phyloP scores from a whole-genome alignment of 2,888 invertebrate species.

The Nephrotoma flavescens region DNA sequence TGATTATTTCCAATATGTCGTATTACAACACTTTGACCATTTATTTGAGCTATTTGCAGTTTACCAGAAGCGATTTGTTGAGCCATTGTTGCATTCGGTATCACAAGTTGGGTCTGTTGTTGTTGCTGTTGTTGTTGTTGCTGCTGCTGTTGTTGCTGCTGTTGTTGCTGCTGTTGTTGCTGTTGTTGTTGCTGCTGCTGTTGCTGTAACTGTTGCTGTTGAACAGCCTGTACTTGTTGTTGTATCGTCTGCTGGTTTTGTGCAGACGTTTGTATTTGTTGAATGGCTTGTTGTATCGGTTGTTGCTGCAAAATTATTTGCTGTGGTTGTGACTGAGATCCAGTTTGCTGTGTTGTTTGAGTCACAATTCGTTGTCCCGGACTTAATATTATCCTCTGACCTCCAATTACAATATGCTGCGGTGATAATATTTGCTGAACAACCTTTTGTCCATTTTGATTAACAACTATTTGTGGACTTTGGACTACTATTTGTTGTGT shows the following conservation, averaged over 20 bases:
- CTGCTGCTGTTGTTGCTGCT: constrained; percentile 15
- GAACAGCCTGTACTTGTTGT: constrained; percentile 19
- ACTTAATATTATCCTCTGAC: constrained; percentile 29
- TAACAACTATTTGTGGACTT: constrained; percentile 14
- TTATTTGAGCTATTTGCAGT: constrained; percentile 68
- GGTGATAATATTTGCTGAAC: constrained; percentile 32
- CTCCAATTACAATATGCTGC: constrained; percentile 31
- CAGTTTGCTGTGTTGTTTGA: constrained; percentile 25
- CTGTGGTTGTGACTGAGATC: constrained; percentile 17
- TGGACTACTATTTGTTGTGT: constrained; percentile 6
- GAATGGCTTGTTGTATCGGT: constrained; percentile 17
- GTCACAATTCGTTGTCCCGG: constrained; percentile 32
- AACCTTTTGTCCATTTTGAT: constrained; percentile 24
- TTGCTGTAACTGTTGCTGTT: constrained; percentile 16
- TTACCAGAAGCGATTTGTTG: constrained; percentile 73
- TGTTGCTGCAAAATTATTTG: constrained; percentile 24
- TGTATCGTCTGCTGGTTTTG: constrained; percentile 20
- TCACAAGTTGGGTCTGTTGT: constrained; percentile 47
- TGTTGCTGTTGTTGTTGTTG: constrained; percentile 16
- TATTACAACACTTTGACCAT: constrained; percentile 73
- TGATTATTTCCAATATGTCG: constrained; percentile 64
- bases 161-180: constrained; percentile 19
- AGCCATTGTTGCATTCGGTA: constrained; percentile 60
- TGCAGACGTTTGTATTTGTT: constrained; percentile 17
- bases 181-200: constrained; percentile 18